Conservation (phyloP, 2,113 vertebrate genomes). For the Perca flavescens region DNA sequence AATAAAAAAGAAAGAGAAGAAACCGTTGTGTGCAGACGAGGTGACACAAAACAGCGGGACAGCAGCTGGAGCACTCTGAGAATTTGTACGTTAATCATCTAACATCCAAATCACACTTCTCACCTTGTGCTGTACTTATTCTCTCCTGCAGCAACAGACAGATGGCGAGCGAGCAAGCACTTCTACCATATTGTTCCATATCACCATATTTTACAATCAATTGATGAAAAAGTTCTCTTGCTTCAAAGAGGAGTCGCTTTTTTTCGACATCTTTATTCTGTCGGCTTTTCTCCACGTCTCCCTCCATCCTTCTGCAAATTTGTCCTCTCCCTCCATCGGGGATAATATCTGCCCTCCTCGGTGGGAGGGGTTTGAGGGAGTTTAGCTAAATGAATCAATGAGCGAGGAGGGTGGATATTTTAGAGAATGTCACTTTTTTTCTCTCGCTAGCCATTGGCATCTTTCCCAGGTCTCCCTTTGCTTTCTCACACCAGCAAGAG, state of each 20-base stretch:
- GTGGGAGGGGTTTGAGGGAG: slow-evolving; percentile 62
- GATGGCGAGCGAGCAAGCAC: slow-evolving; percentile 41
- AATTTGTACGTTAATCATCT: slow-evolving; percentile 44
- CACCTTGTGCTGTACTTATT: slow-evolving; percentile 33
- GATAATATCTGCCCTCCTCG: slow-evolving; percentile 60
- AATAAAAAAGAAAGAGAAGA: slow-evolving; percentile 56
- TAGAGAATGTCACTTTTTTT: slow-evolving; percentile 50
- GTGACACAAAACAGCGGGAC: slow-evolving; percentile 50
- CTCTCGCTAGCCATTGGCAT: slow-evolving; percentile 35
- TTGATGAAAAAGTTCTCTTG: slow-evolving; percentile 14
- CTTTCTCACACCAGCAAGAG: slow-evolving; percentile 40
- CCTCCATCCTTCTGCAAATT: slow-evolving; percentile 43
- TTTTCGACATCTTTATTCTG: slow-evolving; percentile 53
- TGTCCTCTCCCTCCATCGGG: slow-evolving; percentile 57
- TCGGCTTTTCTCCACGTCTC: slow-evolving; percentile 39
- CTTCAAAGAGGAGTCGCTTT: slow-evolving; percentile 32
- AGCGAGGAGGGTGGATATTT: slow-evolving; percentile 50
- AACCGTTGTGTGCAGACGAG: slow-evolving; percentile 42
- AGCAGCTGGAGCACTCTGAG: slow-evolving; percentile 32
- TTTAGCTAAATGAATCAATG: slow-evolving; percentile 69
- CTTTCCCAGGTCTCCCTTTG: slow-evolving; percentile 65
- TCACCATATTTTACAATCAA: slow-evolving; percentile 14
- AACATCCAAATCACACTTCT: slow-evolving; percentile 45
- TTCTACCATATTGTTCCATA: slow-evolving; percentile 60
- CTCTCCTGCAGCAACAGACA: slow-evolving; percentile 48